Percentiles rank a stretch among this genome's conserved stretches.
phyloP scores from a whole-genome alignment of 2,797 vertebrate species.

The Phataginus tetradactyla region DNA sequence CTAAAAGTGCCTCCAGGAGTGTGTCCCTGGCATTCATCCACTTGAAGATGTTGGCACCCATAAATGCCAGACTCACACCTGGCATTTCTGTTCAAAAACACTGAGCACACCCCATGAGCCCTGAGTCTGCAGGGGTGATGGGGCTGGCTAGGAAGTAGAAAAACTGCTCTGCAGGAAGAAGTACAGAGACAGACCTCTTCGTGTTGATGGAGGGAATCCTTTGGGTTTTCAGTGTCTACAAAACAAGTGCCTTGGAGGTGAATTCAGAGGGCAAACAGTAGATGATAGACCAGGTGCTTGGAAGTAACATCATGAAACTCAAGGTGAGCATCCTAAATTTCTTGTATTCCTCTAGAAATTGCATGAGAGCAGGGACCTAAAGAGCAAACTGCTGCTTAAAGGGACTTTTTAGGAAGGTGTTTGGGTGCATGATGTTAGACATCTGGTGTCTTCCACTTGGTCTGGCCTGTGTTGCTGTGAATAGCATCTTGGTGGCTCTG shows the following conservation, averaged over 20 bases:
- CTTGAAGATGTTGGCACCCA: conserved; percentile 51
- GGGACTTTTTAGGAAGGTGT: background rate
- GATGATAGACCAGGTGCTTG: background rate
- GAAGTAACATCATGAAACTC: no score
- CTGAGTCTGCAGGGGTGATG: background rate
- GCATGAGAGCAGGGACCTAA: background rate
- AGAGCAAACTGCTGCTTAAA: background rate
- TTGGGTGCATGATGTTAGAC: background rate
- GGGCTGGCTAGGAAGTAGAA: conserved; percentile 9
- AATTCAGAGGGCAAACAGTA: conserved; percentile 30
- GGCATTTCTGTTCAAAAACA: conserved; percentile 68
- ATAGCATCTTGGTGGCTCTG: background rate
- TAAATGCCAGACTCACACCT: conserved; percentile 36
- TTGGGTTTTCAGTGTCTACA: background rate
- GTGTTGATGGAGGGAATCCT: background rate
- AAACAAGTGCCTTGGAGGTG: background rate
- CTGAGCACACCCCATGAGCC: background rate
- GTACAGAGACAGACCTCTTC: background rate
- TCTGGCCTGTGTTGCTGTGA: background rate
- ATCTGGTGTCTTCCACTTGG: background rate
- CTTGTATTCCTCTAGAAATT: background rate
- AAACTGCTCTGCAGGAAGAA: background rate
- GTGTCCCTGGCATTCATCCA: conserved; percentile 48
- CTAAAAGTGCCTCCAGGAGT: conserved; percentile 13
- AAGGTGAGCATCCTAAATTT: background rate